Evolutionary conservation across 2,888 invertebrate species (phyloP), one percentile per base, ranked within the genome.

Genomic region (Pilophorus perplexus): DNA sequence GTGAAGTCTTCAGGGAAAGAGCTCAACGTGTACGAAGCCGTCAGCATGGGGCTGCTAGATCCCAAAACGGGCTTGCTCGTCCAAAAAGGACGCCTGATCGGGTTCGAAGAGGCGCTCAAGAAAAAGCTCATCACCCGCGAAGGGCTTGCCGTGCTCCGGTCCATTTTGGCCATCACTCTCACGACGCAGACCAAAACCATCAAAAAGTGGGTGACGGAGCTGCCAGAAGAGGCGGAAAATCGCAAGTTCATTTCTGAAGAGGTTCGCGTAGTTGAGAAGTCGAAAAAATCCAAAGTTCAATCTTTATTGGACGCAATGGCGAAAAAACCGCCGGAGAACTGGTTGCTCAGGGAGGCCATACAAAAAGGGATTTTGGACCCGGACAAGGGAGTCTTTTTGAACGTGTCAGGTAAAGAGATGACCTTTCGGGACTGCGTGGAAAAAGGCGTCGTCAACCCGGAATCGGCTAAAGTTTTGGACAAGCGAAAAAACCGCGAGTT

Each of bases 381-480:
- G 1, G 80, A 83, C 0, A 85, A 85, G 1, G 96, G 97, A 2
- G 79, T 90, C 33, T 92, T 96, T 73, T 85, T 86, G 14, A 90
- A 91, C 1, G 89, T 89, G 12, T 92, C 93, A 4, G 93, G 93
- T 75, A 82, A 91, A 71, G 79, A 88, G 64, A 85, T 93, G 46
- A 87, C 89, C 68, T 87, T 96, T 72, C 87, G 90, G 76, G 94
- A 95, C 77, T 92, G 95, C 72, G 81, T 97, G 44, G 86, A 87
- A 73, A 81, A 92, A 68, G 86, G 89, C 75, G 86, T 97, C 22
- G 88, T 97, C 48, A 89, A 94, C 78, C 84, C 89, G 14, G 81
- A 86, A 70, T 94, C 93, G 0, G 92, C 90, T 12, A 79, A 84
- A 60, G 91, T 95, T 0, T 77, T 91, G 25, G 92, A 95, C 76